Conservation (phyloP, 1,140 invertebrate species). For the Popillia japonica region DNA sequence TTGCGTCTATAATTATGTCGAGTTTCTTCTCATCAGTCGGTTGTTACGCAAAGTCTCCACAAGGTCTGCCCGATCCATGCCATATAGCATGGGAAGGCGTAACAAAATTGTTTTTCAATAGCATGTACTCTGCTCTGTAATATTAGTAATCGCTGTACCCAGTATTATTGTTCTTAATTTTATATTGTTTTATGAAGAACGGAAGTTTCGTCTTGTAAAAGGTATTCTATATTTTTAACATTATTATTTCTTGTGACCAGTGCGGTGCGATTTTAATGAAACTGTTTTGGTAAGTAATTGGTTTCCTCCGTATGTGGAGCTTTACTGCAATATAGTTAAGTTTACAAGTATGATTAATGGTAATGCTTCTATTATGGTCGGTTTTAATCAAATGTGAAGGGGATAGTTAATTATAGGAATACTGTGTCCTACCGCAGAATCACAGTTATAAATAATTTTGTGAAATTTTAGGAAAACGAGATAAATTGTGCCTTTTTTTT, state of each 20-base stretch:
- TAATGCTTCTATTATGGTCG: neutral
- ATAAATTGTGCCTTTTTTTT: too few relatives aligned
- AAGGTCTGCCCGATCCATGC: conserved; percentile 3
- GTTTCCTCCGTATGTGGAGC: neutral
- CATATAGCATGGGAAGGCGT: conserved; percentile 41
- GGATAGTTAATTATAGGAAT: neutral
- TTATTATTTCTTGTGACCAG: conserved; percentile 17
- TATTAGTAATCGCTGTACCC: conserved; percentile 34
- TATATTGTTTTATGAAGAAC: conserved; percentile 35
- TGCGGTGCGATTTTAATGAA: neutral
- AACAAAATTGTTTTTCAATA: conserved; percentile 43
- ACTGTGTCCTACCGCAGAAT: neutral
- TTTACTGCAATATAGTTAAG: too few relatives aligned
- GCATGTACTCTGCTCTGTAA: conserved; percentile 37
- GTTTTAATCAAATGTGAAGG: neutral
- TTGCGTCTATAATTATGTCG: conserved; percentile 42
- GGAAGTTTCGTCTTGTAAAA: conserved; percentile 37
- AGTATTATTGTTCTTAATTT: conserved; percentile 38
- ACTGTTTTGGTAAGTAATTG: neutral
- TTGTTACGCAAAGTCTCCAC: neutral
- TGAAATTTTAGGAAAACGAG: too few relatives aligned
- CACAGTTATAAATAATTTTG: too few relatives aligned
- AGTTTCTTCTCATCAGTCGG: conserved; percentile 22
- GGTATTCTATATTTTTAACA: neutral
- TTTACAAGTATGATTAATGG: neutral